A percentile compares a stretch with the other conserved stretches of the same genome.
phyloP scores from a whole-genome alignment of 1,140 invertebrate species.

The Calycopis cecrops region DNA sequence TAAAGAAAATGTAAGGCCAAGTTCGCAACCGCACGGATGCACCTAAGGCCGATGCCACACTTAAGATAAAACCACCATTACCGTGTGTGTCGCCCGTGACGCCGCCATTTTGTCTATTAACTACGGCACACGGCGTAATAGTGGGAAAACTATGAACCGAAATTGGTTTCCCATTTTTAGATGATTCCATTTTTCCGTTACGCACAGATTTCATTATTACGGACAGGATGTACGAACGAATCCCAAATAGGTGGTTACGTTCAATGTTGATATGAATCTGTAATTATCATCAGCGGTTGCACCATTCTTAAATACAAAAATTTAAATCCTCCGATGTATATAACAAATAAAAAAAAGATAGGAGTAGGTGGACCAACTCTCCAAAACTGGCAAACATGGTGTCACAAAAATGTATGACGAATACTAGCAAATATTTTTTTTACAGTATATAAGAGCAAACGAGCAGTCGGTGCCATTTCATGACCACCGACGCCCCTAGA shows the following conservation, averaged over 20 bases:
- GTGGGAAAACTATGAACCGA: conserved; percentile 57
- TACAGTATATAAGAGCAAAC: no score
- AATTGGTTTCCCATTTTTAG: conserved; percentile 53
- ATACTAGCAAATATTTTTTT: no score
- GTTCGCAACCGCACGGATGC: conserved; percentile 49
- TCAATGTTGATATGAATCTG: conserved; percentile 14
- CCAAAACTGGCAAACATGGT: no score
- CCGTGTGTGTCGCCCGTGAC: conserved; percentile 60
- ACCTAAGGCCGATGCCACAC: conserved; percentile 60
- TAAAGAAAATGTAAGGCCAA: conserved; percentile 43
- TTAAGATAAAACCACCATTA: conserved; percentile 63
- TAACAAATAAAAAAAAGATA: no score
- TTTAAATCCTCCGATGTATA: no score
- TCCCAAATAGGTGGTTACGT: not conserved
- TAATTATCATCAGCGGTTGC: not conserved
- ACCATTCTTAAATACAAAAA: no score
- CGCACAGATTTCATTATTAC: not conserved
- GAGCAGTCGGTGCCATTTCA: no score
- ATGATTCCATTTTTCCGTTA: conserved; percentile 16
- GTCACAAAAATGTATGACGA: no score
- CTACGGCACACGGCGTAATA: conserved; percentile 46
- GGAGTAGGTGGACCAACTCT: no score
- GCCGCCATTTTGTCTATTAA: conserved; percentile 60
- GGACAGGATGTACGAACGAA: conserved; percentile 17
- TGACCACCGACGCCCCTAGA: no score